phyloP scores from a whole-genome alignment of 2,888 invertebrate genomes.

The Alcis repandata region DNA sequence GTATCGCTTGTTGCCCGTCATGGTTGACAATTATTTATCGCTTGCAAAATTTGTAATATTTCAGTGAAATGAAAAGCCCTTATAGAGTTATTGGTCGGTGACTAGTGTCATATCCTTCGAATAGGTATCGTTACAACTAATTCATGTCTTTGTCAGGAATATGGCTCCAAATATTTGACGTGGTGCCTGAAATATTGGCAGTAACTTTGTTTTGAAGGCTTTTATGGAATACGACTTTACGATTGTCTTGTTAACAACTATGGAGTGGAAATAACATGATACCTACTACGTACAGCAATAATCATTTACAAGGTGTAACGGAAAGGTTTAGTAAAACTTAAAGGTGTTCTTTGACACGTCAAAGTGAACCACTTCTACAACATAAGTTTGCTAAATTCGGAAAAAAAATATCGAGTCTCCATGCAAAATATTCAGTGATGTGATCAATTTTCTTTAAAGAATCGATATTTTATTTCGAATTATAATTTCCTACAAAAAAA shows the following conservation, averaged over 20 bases:
- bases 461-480: too few relatives aligned
- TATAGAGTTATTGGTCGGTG: conserved; percentile 41
- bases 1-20: conserved; percentile 43
- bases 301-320: too few relatives aligned
- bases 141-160: conserved; percentile 34
- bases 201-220: conserved; percentile 11
- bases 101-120: conserved; percentile 33
- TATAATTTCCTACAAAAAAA: too few relatives aligned
- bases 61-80: conserved; percentile 43
- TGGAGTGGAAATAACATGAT: conserved; percentile 5
- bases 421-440: too few relatives aligned
- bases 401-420: too few relatives aligned
- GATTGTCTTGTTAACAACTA: conserved; percentile 9
- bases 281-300: background rate
- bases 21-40: conserved; percentile 49
- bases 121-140: conserved; percentile 28
- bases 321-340: too few relatives aligned
- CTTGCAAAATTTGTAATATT: conserved; percentile 44
- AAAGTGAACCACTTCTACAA: too few relatives aligned
- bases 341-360: too few relatives aligned
- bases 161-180: conserved; percentile 20
- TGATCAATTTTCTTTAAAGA: too few relatives aligned
- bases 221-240: conserved; percentile 1
- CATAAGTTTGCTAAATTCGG: too few relatives aligned
- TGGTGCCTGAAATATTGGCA: conserved; percentile 15